These are phyloP conservation scores for Mormyrus lacerda DNA, from an alignment of 2,113 vertebrate species.

Conservation along the genomic window DNA sequence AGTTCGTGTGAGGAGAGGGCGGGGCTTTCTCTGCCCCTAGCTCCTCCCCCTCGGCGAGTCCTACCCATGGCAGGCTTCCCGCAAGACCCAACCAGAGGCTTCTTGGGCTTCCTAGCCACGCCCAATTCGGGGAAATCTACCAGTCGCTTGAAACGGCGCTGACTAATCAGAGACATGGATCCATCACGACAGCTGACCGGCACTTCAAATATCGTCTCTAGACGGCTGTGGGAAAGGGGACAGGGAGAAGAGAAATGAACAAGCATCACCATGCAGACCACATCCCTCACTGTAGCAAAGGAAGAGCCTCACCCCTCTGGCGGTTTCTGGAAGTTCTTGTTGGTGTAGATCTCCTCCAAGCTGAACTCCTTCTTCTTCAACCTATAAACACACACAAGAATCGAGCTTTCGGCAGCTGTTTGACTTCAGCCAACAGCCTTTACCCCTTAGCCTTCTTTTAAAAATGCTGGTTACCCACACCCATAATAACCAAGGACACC, in stretches of 20 bases:
- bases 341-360: conserved; percentile 87
- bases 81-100: conserved; percentile 44
- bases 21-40: conserved; percentile 43
- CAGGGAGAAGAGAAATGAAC: background rate
- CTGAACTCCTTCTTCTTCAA: conserved; percentile 85
- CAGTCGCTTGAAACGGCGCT: conserved; percentile 66
- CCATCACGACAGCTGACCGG: conserved; percentile 69
- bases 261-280: background rate
- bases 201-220: conserved; percentile 85
- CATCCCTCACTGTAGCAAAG: background rate
- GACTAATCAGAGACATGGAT: conserved; percentile 66
- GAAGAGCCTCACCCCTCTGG: conserved; percentile 65
- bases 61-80: conserved; percentile 40
- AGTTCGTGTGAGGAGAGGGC: conserved; percentile 53
- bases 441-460: background rate
- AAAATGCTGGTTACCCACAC: background rate
- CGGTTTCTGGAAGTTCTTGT: conserved; percentile 79
- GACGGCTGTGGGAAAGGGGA: conserved; percentile 45
- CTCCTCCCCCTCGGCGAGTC: conserved; percentile 41
- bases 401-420: background rate
- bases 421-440: background rate
- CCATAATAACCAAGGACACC: background rate
- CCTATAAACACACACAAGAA: conserved; percentile 46
- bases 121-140: conserved; percentile 72
- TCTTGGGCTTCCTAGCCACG: conserved; percentile 62